phyloP scores from a whole-genome alignment of 2,797 vertebrate genomes.

The Anguilla anguilla region DNA sequence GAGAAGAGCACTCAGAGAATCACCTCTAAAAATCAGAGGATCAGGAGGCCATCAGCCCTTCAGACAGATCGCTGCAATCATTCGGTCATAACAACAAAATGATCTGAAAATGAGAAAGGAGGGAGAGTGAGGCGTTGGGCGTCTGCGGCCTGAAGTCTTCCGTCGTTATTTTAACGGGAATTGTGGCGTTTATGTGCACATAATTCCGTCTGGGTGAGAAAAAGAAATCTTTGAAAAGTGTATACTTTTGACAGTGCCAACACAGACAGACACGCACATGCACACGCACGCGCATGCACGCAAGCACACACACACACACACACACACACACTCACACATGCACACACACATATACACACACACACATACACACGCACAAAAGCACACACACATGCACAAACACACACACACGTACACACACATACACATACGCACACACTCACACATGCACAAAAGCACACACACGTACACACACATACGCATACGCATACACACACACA shows the following conservation, averaged over 20 bases:
- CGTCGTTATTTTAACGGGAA: background rate
- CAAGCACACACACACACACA: background rate
- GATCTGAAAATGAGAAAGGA: background rate
- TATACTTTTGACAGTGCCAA: background rate
- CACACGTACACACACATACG: background rate
- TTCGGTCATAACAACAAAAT: slow-evolving; percentile 15
- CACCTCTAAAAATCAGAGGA: background rate
- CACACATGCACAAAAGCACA: background rate
- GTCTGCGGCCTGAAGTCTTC: background rate
- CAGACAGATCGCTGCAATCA: background rate
- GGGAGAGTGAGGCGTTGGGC: background rate
- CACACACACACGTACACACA: background rate
- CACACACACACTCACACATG: background rate
- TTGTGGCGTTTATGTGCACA: background rate
- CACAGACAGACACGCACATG: background rate
- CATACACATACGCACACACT: background rate
- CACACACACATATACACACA: background rate
- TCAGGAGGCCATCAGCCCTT: background rate
- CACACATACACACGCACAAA: background rate
- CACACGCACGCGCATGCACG: too few species aligned
- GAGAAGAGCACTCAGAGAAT: background rate
- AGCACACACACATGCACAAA: background rate
- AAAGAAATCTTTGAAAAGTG: background rate
- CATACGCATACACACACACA: background rate
- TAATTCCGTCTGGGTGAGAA: background rate